Evolutionary conservation across 2,797 vertebrate species (phyloP).

Genomic region (Fistularia tabacaria): DNA sequence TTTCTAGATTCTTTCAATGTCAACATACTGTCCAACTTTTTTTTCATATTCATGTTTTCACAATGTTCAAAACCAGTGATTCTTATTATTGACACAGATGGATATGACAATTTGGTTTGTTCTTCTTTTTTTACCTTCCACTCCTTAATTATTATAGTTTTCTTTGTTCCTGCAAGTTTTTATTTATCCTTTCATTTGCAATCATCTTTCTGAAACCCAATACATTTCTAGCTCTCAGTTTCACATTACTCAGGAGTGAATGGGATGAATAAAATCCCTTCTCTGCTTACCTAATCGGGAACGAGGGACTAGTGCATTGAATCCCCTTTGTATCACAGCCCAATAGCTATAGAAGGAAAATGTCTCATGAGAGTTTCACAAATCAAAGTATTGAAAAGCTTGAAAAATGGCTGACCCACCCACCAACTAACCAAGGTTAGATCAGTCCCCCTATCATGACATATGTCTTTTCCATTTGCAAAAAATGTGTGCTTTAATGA

Average conservation of each 20-base stretch:
- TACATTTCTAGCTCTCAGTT: background rate
- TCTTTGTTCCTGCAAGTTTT: too few species aligned
- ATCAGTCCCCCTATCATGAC: constrained; percentile 7
- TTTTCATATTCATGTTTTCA: too few species aligned
- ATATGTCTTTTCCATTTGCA: constrained; percentile 3
- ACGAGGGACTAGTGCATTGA: constrained; percentile 9
- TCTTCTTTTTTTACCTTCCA: too few species aligned
- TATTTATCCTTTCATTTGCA: too few species aligned
- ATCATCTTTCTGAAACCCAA: too few species aligned
- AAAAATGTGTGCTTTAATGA: constrained; percentile 1
- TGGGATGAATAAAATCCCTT: constrained; percentile 8
- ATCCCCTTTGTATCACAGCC: constrained; percentile 23
- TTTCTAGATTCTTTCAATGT: too few species aligned
- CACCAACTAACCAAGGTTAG: constrained; percentile 36
- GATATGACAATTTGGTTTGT: too few species aligned
- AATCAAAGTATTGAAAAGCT: constrained; percentile 53
- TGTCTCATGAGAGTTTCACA: constrained; percentile 32
- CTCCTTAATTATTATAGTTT: too few species aligned
- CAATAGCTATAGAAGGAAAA: constrained; percentile 21
- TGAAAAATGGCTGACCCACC: constrained; percentile 28
- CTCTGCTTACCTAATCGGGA: constrained; percentile 20
- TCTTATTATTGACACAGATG: too few species aligned
- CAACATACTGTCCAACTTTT: too few species aligned
- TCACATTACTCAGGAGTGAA: background rate
- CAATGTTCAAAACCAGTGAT: too few species aligned